phyloP scores from a whole-genome alignment of 1,140 invertebrate species.

The Oscheius sp. region DNA sequence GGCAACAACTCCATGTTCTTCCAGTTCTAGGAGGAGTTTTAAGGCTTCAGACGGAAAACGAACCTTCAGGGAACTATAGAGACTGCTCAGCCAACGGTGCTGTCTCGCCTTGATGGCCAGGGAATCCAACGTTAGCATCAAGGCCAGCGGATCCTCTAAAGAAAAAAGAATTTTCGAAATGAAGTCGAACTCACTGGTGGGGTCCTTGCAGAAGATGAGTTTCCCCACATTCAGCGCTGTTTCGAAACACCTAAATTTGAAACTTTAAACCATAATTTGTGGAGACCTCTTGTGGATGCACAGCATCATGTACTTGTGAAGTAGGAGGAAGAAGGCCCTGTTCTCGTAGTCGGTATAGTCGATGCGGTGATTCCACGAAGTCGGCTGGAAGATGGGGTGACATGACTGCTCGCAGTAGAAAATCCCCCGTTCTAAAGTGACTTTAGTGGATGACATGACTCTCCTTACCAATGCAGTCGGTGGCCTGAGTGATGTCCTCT shows the following conservation, averaged over 20 bases:
- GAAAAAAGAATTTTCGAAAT: not conserved
- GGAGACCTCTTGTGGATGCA: slow-evolving; percentile 1
- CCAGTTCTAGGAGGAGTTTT: slow-evolving; percentile 2
- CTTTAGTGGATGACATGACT: not conserved
- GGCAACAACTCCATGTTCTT: slow-evolving; percentile 24
- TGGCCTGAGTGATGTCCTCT: slow-evolving; percentile 14
- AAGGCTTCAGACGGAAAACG: not conserved
- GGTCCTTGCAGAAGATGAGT: slow-evolving; percentile 27
- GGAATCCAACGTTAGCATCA: slow-evolving; percentile 11
- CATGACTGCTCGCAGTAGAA: slow-evolving; percentile 21
- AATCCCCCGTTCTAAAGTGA: slow-evolving; percentile 33
- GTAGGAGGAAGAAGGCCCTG: slow-evolving; percentile 28
- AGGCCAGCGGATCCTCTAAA: slow-evolving; percentile 13
- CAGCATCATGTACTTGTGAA: slow-evolving; percentile 31
- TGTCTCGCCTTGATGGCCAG: slow-evolving; percentile 29
- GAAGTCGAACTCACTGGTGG: not conserved
- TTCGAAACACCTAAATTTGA: slow-evolving; percentile 18
- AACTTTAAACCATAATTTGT: not conserved
- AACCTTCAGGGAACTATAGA: not conserved
- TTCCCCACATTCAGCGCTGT: slow-evolving; percentile 25
- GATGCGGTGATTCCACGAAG: slow-evolving; percentile 13
- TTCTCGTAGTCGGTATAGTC: slow-evolving; percentile 27
- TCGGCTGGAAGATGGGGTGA: not conserved
- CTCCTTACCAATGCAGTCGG: slow-evolving; percentile 28
- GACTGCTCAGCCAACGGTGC: slow-evolving; percentile 10